A percentile compares a stretch with the other conserved stretches of the same genome.
Conservation (phyloP, 2,797 vertebrate genomes). For the Meriones psammophilus region DNA sequence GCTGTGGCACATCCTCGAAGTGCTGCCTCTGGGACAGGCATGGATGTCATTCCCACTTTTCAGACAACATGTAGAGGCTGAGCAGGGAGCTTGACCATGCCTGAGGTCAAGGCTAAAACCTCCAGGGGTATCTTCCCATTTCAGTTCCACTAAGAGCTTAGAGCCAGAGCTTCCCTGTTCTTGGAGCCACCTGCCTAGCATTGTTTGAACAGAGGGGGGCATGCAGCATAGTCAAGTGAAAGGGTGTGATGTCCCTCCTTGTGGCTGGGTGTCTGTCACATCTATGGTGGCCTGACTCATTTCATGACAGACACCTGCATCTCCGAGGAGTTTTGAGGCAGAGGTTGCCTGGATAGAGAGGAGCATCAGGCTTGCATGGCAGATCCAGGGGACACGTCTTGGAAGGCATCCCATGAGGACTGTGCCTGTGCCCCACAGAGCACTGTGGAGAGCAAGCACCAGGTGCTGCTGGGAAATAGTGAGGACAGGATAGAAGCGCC, state of each 20-base stretch:
- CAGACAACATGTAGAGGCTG: not conserved
- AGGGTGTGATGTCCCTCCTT: not conserved
- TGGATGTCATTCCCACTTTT: not conserved
- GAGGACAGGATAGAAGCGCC: not conserved
- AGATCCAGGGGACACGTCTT: not conserved
- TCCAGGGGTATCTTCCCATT: not conserved
- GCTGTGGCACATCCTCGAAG: not conserved
- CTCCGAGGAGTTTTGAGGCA: not conserved
- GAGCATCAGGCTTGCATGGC: not conserved
- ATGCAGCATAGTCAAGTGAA: fast-evolving
- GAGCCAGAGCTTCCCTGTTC: not conserved
- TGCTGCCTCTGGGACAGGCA: not conserved
- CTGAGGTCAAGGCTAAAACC: not conserved
- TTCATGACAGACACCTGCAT: not conserved
- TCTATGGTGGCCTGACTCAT: not conserved
- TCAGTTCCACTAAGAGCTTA: not conserved
- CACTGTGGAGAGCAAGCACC: too few relatives aligned
- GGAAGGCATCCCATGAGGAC: not conserved
- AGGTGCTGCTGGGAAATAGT: not conserved
- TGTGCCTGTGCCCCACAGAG: not conserved
- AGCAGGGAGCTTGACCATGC: not conserved
- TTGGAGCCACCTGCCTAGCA: not conserved
- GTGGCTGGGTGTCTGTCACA: not conserved
- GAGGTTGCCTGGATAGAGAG: not conserved
- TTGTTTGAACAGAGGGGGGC: not conserved